phyloP scores from a whole-genome alignment of 2,113 vertebrate genomes.

The Dunckerocampus dactyliophorus region DNA sequence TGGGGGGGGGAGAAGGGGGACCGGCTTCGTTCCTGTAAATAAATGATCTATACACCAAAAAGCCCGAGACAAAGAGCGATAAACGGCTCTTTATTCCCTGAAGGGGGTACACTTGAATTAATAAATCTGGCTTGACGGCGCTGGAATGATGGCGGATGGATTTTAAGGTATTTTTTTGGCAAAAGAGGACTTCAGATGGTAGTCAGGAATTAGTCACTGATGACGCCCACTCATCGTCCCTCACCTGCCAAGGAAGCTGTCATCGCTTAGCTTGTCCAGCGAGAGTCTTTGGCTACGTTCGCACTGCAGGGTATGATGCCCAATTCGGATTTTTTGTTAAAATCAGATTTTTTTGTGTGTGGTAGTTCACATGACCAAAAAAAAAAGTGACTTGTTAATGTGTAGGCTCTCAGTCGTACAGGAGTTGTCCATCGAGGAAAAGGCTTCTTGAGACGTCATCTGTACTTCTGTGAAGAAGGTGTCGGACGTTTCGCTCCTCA shows the following conservation, averaged over 20 bases:
- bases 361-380: no score
- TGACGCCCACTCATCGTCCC: slow-evolving; percentile 6
- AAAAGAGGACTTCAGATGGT: background rate
- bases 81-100: slow-evolving; percentile 2
- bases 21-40: slow-evolving; percentile 29
- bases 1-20: background rate
- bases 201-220: background rate
- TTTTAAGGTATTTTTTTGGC: background rate
- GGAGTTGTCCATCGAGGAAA: no score
- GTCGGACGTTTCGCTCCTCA: no score
- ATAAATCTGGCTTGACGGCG: background rate
- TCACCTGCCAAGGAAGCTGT: slow-evolving; percentile 37
- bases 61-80: slow-evolving; percentile 8
- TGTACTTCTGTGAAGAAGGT: no score
- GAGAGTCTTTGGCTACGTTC: no score
- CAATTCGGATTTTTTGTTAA: no score
- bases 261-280: slow-evolving; percentile 8
- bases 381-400: no score
- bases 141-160: background rate
- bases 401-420: no score
- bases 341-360: no score
- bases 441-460: no score
- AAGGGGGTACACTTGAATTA: slow-evolving; percentile 5
- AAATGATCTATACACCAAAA: slow-evolving; percentile 49
- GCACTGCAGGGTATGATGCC: no score